Evolutionary conservation across 2,113 vertebrate species (phyloP), one percentile per base, ranked within the genome.

Genomic region (Megaceryle torquata): DNA sequence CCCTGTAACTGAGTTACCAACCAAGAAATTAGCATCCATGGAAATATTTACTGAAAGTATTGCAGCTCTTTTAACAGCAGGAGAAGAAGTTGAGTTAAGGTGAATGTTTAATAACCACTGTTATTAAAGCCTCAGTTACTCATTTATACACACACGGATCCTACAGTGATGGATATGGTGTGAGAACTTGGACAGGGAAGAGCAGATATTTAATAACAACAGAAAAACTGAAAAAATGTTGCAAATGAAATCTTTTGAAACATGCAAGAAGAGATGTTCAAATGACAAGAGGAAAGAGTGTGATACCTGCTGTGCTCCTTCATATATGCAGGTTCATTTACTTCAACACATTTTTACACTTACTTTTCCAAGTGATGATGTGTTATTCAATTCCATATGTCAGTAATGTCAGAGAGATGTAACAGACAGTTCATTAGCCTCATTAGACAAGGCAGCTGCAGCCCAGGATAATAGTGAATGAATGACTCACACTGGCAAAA

Each of bases 381-480:
- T 59, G 33, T 78, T 92, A 44, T 35, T 92, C 51, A 77, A 35
- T 79, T 71, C 21, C 3, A 0, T 43, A 6, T 57, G 75, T 76
- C 77, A 71, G 79, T 39, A 78, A 85, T 54, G 76, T 67, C 82
- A 86, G 86, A 88, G 57, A 64, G 29, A 81, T 70, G 17, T 2
- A 82, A 76, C 1, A 5, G 65, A 39, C 82, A 84, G 69, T 88
- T 96, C 78, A 74, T 97, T 91, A 93, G 44, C 50, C 86, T 95
- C 70, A 68, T 90, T 95, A 78, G 39, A 53, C 26, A 53, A 53
- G 68, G 85, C 93, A 96, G 63, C 89, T 91, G 75, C 84, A 91
- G 81, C 69, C 37, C 65, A 51, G 67, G 65, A 56, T 91, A 89
- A 82, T 13, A 33, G 50, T 46, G 35, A 50, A 41, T 37, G 86